Base-by-base conservation (phyloP, 2,113 vertebrate species). In the Stegostoma tigrinum region DNA sequence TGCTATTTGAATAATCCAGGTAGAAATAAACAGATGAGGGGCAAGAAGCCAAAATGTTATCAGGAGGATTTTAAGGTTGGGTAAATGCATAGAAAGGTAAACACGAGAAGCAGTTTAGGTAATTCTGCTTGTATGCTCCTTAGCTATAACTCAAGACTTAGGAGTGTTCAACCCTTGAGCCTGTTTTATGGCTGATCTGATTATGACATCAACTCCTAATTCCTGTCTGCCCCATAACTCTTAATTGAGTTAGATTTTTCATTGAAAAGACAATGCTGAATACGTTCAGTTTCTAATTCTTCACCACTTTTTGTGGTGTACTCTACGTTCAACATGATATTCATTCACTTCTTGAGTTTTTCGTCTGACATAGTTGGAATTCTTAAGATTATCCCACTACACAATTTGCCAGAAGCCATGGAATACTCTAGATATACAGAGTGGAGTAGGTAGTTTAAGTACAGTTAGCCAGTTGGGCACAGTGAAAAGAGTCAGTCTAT, bases 331-430 rank as follows among this genome's bases (percentile, higher is more conserved):
- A 78, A 70, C 27, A 34, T 64, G 27, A 42, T n/a, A 66, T 83
- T 15, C 1, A 75, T 68, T 24, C 38, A 19, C 0, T 93, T 55
- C 97, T 97, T 98, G 96, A 99, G 98, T 97, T 99, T 99, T 91
- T 97, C 98, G 96, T 99, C 97, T 97, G 96, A 99, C 99, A 78
- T 98, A 99, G 96, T 97, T 96, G 0, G 98, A 97, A 96, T 99
- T 98, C 95, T 98, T 98, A 95, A 42, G 38, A 64, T 64, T 5
- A 23, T 61, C 15, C 89, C 64, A 64, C 17, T 83, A 34, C 14
- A n/a, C n/a, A 61, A 89, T 61, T 30, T 27, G 30, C n/a, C 1
- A 34, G 30, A 27, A 64, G n/a, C 55, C 38, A n/a, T 5, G n/a
- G 78, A 83, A 14, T 83, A 38, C 78, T 42, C 3, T 38, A 38